phyloP scores from a whole-genome alignment of 2,113 vertebrate genomes.

The Pogona vitticeps region DNA sequence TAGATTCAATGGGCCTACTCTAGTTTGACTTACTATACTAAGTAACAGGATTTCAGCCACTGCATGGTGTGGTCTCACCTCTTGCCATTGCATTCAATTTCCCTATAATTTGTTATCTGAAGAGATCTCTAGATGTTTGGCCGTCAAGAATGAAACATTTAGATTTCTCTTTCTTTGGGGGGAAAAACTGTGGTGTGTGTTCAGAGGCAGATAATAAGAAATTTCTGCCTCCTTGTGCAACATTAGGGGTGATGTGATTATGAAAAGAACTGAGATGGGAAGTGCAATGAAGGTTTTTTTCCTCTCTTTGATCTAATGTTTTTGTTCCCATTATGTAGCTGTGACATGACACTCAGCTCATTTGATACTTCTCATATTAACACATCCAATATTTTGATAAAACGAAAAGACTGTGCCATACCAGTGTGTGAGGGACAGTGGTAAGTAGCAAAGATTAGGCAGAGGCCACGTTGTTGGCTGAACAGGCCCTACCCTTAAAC shows the following conservation, averaged over 20 bases:
- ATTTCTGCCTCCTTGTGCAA: constrained; percentile 14
- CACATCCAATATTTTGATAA: background rate
- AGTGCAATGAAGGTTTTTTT: background rate
- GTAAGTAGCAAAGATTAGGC: background rate
- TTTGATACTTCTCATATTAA: background rate
- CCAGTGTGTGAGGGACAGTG: background rate
- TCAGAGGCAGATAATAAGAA: constrained; percentile 28
- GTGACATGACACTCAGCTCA: background rate
- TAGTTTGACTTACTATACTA: no score
- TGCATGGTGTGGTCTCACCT: no score
- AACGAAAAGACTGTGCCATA: background rate
- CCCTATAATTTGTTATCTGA: background rate
- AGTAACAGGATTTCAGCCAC: no score
- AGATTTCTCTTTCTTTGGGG: no score
- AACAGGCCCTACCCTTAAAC: no score
- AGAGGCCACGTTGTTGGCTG: background rate
- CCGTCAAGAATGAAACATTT: background rate
- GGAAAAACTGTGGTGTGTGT: background rate
- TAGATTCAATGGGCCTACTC: no score
- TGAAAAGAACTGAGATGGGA: background rate
- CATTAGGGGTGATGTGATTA: constrained; percentile 11
- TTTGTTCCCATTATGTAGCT: background rate
- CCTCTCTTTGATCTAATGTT: no score
- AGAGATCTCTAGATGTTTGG: background rate
- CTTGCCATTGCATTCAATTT: background rate